Conservation (phyloP, 2,888 invertebrate genomes). For the Phyllotreta cruciferae region DNA sequence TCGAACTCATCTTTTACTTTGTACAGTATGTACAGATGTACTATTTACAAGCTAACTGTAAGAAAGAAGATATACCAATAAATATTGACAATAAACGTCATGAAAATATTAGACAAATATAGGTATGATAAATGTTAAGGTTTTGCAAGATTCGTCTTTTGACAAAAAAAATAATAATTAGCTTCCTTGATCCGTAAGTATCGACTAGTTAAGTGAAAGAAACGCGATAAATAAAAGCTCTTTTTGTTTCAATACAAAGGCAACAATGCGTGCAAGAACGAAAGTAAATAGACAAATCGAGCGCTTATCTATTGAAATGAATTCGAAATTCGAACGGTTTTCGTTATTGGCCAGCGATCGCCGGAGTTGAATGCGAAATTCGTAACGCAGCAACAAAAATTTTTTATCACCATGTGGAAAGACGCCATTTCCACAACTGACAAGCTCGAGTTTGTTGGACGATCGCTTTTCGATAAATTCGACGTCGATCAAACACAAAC, state of each 20-base stretch:
- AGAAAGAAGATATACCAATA: constrained; percentile 58
- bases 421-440: constrained; percentile 78
- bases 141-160: constrained; percentile 9
- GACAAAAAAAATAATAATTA: constrained; percentile 11
- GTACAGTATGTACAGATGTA: constrained; percentile 77
- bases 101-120: constrained; percentile 13
- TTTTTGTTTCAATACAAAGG: constrained; percentile 36
- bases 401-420: constrained; percentile 69
- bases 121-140: background rate
- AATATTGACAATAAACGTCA: constrained; percentile 27
- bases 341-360: constrained; percentile 12
- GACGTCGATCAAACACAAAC: constrained; percentile 6
- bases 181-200: constrained; percentile 6
- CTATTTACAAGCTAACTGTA: constrained; percentile 76
- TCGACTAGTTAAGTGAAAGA: no score
- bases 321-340: constrained; percentile 28
- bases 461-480: constrained; percentile 22
- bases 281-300: constrained; percentile 31
- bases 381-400: constrained; percentile 21
- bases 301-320: constrained; percentile 31
- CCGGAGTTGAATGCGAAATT: constrained; percentile 17
- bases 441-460: constrained; percentile 59
- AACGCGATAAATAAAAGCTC: no score
- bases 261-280: constrained; percentile 45
- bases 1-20: constrained; percentile 74